Evolutionary conservation across 2,888 invertebrate genomes (phyloP), one percentile per base, ranked within the genome.

Genomic region (Orgyia antiqua): DNA sequence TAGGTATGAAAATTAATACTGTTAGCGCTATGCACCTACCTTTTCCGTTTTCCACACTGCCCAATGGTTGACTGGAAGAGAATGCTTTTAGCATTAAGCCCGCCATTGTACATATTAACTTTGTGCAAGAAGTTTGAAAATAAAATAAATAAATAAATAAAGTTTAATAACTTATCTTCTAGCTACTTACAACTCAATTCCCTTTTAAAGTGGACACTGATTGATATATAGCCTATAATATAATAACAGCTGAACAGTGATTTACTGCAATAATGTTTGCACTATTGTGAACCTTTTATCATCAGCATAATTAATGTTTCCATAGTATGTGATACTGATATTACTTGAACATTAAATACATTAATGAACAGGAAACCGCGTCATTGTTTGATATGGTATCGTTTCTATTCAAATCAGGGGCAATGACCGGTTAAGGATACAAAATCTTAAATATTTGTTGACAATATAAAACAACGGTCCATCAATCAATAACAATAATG

Each of bases 281-380:
- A 70, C 65, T 34, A 51, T 55, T 60, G 48, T 64, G 64, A 62
- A 63, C 57, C 58, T 60, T 63, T 73, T 83, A 82, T 82, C 80
- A 66, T 44, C 49, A 28, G 31, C 54, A 52, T 80, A 77, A 83
- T 82, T 72, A 68, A 83, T 79, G 79, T 56, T 58, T 68, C 67
- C 66, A 65, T 62, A 63, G 66, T 69, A 68, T 62, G 64, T 51
- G 63, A 62, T 59, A 52, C 52, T 59, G 64, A 68, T 70, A 68
- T 47, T 51, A 51, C 46, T 48, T 39, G 45, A 40, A 48, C 59
- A 51, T 47, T 65, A 69, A 64, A 43, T 39, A 48, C 59, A 51
- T 47, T 65, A 69, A 64, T 65, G 64, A 60, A 55, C 63, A 65
- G 60, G 61, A 61, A 58, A 55, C 57, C 50, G 45, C 42, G 39